A percentile compares a stretch with the other conserved stretches of the same genome.
These are phyloP conservation scores for Acleris literana DNA, from an alignment of 2,888 invertebrate species.

Conservation along the genomic window DNA sequence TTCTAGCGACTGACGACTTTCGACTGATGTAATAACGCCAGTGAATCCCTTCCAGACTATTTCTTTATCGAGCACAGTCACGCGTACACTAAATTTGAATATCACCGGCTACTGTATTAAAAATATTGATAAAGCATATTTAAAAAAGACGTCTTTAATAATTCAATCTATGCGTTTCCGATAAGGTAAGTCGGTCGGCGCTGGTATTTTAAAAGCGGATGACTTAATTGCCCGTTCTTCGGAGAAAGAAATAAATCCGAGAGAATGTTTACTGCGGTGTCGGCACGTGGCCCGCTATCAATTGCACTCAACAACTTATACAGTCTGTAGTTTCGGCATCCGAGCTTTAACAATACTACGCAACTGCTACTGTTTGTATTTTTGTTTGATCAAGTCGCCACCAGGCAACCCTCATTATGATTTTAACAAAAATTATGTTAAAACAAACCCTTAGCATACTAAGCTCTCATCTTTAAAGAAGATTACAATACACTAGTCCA, in stretches of 20 bases:
- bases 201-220: slow-evolving; percentile 64
- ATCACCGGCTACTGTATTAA: slow-evolving; percentile 80
- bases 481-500: slow-evolving; percentile 4
- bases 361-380: not conserved
- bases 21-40: slow-evolving; percentile 14
- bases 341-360: not conserved
- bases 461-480: slow-evolving; percentile 1
- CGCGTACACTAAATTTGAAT: slow-evolving; percentile 79
- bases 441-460: not conserved
- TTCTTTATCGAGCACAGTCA: slow-evolving; percentile 76
- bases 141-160: slow-evolving; percentile 71
- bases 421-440: not conserved
- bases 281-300: slow-evolving; percentile 62
- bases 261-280: slow-evolving; percentile 54
- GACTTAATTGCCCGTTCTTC: slow-evolving; percentile 69
- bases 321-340: slow-evolving; percentile 34
- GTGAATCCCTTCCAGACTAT: slow-evolving; percentile 18
- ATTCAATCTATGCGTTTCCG: slow-evolving; percentile 73
- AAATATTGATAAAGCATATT: slow-evolving; percentile 80
- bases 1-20: slow-evolving; percentile 10
- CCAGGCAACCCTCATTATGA: no score
- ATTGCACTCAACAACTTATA: slow-evolving; percentile 45
- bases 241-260: slow-evolving; percentile 57
- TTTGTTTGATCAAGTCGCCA: no score
- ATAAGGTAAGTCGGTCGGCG: slow-evolving; percentile 63